Base-by-base conservation (phyloP, 2,797 vertebrate genomes). In the Cetoscarus ocellatus region DNA sequence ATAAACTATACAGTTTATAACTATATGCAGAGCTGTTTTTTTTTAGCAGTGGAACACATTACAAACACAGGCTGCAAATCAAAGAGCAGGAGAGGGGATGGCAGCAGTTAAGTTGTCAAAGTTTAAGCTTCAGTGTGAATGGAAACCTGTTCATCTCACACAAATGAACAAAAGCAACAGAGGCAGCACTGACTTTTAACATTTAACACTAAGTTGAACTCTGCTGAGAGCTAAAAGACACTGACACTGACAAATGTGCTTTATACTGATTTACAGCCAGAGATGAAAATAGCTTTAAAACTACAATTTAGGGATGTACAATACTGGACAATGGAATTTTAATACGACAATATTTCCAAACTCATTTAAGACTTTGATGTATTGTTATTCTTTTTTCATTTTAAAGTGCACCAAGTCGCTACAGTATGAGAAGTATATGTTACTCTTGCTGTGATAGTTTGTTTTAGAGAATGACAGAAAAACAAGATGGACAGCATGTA, bases 121-220 rank as follows among this genome's bases (percentile, higher is more conserved):
- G 48, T 81, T 43, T 63, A 85, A 86, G 82, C 70, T 36, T 63
- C 8, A 15, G 40, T 61, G 45, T 19, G 10, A 70, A 79, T 44
- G 45, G 44, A 69, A 65, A 77, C 57, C 57, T 40, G 75, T 79
- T 84, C 53, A 74, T 84, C 85, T 66, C 35, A 81, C 56, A 67
- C 48, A 56, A 83, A 82, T 83, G 67, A 83, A 83, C 80, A 70
- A 61, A 77, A 81, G 73, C 58, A 67, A 49, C 40, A 72, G 61
- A 2, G 73, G 72, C 70, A 88, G 70, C 65, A 34, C 27, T 58
- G 27, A 70, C 73, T 66, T 39, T 75, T n/a, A 85, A 87, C 80
- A 86, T 75, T 86, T 88, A 86, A 61, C 77, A 86, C 45, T 67
- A 84, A 80, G 79, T 86, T 84, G 81, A 78, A 84, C 82, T 80